phyloP scores from a whole-genome alignment of 2,888 invertebrate genomes.

The Drosophila rellima region DNA sequence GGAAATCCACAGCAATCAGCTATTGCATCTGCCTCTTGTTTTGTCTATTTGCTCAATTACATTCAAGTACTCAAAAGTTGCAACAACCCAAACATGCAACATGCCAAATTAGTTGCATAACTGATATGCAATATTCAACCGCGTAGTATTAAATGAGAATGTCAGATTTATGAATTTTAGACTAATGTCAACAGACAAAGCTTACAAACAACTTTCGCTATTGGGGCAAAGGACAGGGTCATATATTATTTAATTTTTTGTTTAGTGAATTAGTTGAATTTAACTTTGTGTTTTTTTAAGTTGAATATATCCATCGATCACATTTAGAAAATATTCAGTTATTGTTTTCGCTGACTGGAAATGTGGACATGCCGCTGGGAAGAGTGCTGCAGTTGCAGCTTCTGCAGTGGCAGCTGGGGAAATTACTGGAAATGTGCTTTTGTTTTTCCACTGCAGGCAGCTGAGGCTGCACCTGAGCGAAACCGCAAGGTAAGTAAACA shows the following conservation, averaged over 20 bases:
- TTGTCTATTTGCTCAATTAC: slow-evolving; percentile 43
- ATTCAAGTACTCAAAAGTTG: slow-evolving; percentile 21
- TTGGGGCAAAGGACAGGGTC: no score
- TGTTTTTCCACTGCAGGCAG: slow-evolving; percentile 44
- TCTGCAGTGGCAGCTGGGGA: slow-evolving; percentile 28
- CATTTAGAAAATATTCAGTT: background rate
- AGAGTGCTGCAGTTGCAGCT: slow-evolving; percentile 9
- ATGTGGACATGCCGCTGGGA: slow-evolving; percentile 34
- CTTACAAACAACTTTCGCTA: no score
- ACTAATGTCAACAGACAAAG: background rate
- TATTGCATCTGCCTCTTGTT: slow-evolving; percentile 29
- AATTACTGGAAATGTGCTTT: slow-evolving; percentile 48
- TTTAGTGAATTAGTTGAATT: no score
- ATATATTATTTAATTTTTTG: no score
- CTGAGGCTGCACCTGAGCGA: slow-evolving; percentile 59
- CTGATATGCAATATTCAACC: slow-evolving; percentile 1
- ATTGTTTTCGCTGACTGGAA: slow-evolving; percentile 1
- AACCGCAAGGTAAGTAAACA: slow-evolving; percentile 68
- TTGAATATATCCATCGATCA: no score
- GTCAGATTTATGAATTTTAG: background rate
- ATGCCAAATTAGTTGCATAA: slow-evolving; percentile 27
- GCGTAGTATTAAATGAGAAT: background rate
- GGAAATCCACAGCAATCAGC: slow-evolving; percentile 24
- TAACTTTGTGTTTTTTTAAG: no score
- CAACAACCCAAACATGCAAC: slow-evolving; percentile 37